These are phyloP conservation scores for Synodontis membranacea DNA, from an alignment of 2,113 vertebrate species.

Conservation along the genomic window DNA sequence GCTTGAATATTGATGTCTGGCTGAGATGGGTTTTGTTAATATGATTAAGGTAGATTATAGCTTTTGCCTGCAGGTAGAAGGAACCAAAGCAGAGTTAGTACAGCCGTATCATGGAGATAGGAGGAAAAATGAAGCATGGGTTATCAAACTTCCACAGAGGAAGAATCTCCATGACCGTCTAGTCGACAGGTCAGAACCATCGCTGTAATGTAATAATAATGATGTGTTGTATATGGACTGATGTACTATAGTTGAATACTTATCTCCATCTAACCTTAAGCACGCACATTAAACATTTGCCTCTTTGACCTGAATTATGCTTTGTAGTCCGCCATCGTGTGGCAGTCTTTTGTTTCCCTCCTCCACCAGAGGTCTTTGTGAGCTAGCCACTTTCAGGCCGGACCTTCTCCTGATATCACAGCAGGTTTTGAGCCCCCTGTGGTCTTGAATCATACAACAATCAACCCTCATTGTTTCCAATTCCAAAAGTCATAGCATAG, in stretches of 20 bases:
- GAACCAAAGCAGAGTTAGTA: constrained; percentile 69
- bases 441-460: not conserved
- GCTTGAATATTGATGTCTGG: constrained; percentile 46
- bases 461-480: not conserved
- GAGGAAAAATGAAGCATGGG: not conserved
- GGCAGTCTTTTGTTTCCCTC: constrained; percentile 38
- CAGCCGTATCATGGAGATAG: not conserved
- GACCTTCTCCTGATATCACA: not conserved
- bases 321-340: constrained; percentile 31
- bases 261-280: constrained; percentile 40
- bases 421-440: not conserved
- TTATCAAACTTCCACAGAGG: not conserved
- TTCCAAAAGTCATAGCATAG: not conserved
- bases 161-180: constrained; percentile 36
- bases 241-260: constrained; percentile 42
- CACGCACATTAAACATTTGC: constrained; percentile 57
- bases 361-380: constrained; percentile 1
- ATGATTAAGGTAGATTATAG: constrained; percentile 72
- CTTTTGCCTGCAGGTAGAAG: constrained; percentile 72
- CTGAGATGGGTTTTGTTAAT: constrained; percentile 68
- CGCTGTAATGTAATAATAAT: constrained; percentile 39
- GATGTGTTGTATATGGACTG: constrained; percentile 62
- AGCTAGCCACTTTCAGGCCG: constrained; percentile 5
- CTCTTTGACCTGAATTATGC: constrained; percentile 36
- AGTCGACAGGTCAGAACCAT: constrained; percentile 62